Conservation (phyloP, 2,888 invertebrate species). For the Micoletzkya japonica region DNA sequence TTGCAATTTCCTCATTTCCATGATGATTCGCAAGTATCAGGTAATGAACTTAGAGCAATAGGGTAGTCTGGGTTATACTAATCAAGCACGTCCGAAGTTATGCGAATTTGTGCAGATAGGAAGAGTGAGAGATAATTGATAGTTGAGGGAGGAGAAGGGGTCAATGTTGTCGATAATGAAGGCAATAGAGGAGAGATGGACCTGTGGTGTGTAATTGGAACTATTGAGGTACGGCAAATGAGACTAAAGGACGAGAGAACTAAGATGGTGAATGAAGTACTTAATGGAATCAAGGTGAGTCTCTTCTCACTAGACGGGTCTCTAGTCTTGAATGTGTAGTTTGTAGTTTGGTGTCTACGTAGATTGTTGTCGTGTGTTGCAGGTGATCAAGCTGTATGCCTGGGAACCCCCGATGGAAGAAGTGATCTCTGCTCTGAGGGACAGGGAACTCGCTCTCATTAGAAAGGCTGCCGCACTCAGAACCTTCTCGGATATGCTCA, state of each 20-base stretch:
- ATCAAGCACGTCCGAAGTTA: background rate
- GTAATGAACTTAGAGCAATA: slow-evolving; percentile 9
- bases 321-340: background rate
- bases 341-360: background rate
- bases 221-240: slow-evolving; percentile 77
- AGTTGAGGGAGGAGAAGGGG: background rate
- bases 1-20: slow-evolving; percentile 60
- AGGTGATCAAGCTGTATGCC: slow-evolving; percentile 66
- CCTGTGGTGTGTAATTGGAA: background rate
- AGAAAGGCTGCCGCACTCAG: slow-evolving; percentile 57
- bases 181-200: background rate
- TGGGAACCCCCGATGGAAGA: slow-evolving; percentile 67
- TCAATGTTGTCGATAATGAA: background rate
- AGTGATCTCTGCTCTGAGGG: slow-evolving; percentile 54
- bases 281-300: slow-evolving; percentile 81
- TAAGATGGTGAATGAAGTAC: slow-evolving; percentile 88
- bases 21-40: slow-evolving; percentile 61
- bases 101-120: background rate
- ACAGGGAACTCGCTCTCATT: slow-evolving; percentile 55
- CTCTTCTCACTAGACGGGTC: slow-evolving; percentile 58
- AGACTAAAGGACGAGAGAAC: slow-evolving; percentile 89
- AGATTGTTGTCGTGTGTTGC: background rate
- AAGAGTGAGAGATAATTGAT: background rate
- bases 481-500: slow-evolving; percentile 61
- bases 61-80: background rate